Evolutionary conservation across 2,797 vertebrate genomes (phyloP).

Genomic region (Falco novaeseelandiae): DNA sequence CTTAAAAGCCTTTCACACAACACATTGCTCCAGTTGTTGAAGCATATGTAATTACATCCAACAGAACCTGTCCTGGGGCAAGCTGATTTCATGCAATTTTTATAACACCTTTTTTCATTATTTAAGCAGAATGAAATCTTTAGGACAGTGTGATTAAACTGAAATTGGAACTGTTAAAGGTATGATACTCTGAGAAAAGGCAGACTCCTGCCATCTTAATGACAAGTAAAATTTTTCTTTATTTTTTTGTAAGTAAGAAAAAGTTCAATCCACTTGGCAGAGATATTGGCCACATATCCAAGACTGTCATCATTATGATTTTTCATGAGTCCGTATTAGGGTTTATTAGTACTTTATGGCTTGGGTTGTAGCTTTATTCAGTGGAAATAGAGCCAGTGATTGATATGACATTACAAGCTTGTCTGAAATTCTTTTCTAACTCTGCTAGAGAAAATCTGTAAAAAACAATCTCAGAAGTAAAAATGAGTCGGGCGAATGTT

Average conservation of each 20-base stretch:
- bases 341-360: constrained; percentile 38
- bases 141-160: constrained; percentile 77
- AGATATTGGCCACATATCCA: neutral
- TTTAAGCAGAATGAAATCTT: constrained; percentile 77
- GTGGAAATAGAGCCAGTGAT: constrained; percentile 43
- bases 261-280: neutral
- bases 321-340: constrained; percentile 3
- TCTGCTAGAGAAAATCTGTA: constrained; percentile 23
- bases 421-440: constrained; percentile 20
- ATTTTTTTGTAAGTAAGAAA: constrained; percentile 4
- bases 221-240: constrained; percentile 12
- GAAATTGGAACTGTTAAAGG: constrained; percentile 74
- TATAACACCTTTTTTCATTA: constrained; percentile 79
- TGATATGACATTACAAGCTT: constrained; percentile 16
- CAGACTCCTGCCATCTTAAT: constrained; percentile 12
- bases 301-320: neutral
- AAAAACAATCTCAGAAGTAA: neutral
- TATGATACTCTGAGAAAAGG: constrained; percentile 57
- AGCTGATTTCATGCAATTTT: constrained; percentile 79
- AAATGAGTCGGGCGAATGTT: neutral
- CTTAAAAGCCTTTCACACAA: constrained; percentile 75
- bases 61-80: constrained; percentile 75
- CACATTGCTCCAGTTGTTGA: constrained; percentile 75
- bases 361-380: constrained; percentile 22
- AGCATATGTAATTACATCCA: constrained; percentile 78